phyloP scores from a whole-genome alignment of 2,888 invertebrate species.

The Tetanocera ferruginea region DNA sequence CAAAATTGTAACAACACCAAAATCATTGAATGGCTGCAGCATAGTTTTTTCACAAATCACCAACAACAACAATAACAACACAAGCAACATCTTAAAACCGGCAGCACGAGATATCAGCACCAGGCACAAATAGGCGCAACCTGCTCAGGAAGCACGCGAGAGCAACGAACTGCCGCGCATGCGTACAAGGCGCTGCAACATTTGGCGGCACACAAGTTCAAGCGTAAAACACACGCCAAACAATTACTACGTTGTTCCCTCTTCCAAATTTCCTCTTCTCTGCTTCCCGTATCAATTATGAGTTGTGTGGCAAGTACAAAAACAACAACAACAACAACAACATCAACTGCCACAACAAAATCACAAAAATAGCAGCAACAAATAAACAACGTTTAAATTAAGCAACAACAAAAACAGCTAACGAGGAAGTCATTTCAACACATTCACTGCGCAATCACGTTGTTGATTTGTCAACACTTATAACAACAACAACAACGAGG shows the following conservation, averaged over 20 bases:
- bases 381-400: background rate
- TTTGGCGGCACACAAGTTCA: constrained; percentile 44
- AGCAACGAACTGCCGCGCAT: constrained; percentile 34
- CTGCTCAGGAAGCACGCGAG: constrained; percentile 24
- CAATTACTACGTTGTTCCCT: background rate
- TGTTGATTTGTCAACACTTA: constrained; percentile 47
- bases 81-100: constrained; percentile 42
- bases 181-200: constrained; percentile 20
- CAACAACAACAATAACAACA: constrained; percentile 44
- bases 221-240: constrained; percentile 49
- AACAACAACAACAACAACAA: background rate
- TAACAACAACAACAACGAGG: constrained; percentile 30
- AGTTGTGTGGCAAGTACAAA: background rate
- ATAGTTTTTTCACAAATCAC: constrained; percentile 23
- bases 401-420: background rate
- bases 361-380: background rate
- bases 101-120: constrained; percentile 55
- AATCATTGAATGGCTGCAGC: constrained; percentile 43
- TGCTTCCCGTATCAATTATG: background rate
- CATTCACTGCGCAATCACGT: background rate
- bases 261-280: background rate
- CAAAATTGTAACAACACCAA: constrained; percentile 40
- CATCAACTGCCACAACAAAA: background rate
- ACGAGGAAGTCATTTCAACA: constrained; percentile 34
- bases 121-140: constrained; percentile 51